Evolutionary conservation across 2,888 invertebrate genomes (phyloP), one percentile per base, ranked within the genome.

Genomic region (Dascillus cervinus): DNA sequence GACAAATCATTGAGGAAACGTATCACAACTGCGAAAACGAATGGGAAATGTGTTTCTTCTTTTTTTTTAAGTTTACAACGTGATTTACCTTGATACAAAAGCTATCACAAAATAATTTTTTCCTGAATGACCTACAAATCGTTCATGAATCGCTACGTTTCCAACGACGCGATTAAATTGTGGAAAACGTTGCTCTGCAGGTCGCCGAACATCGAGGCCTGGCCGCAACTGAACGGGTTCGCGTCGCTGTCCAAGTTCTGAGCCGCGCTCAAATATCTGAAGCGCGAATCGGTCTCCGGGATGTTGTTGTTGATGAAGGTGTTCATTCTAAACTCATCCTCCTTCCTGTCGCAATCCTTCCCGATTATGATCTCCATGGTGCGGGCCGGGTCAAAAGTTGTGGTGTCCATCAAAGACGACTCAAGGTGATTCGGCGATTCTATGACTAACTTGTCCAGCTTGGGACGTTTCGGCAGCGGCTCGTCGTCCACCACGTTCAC

Each of bases 161-260:
- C 74, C 46, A 75, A 55, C 17, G 73, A 73, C 8, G 74, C 70
- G 37, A 74, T 70, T 43, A 75, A 62, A 60, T 69, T 73, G 52
- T 73, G 73, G 56, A 72, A 74, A 51, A 73, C 72, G 47, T 71
- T 72, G 43, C 66, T 71, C 54, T 73, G 72, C 36, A 72, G 56
- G 44, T 78, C 78, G 49, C 72, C 73, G 51, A 74, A 69, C 66
- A 79, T 72, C 50, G 77, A 77, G 25, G 77, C 75, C 47, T 78
- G 78, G 13, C 78, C 79, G 52, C 79, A 79, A 33, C 71, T 71
- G 52, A 67, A 71, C 44, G 63, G 37, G 35, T 32, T 34, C 34
- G 49, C 37, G 26, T 41, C 47, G 23, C 34, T 39, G 22, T 40
- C 46, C 32, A 46, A 40, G 39, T 41, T 46, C 37, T 39, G 44